Evolutionary conservation across 2,797 vertebrate genomes (phyloP).

Genomic region (Propithecus deckenii): DNA sequence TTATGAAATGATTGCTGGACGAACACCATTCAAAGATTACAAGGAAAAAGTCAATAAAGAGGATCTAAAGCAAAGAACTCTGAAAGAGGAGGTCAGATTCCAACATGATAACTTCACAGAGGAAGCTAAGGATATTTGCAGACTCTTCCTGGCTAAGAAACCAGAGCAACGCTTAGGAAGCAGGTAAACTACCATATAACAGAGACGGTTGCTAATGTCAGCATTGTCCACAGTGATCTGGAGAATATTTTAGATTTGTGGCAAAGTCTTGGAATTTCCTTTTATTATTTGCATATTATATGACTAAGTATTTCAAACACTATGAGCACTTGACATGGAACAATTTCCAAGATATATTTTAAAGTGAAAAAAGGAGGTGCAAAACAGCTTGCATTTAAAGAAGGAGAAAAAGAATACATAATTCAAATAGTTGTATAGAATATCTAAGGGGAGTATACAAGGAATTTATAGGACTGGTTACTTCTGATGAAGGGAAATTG

Average conservation of each 20-base stretch:
- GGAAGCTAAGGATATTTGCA: slow-evolving; percentile 90
- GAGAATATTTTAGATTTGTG: neutral
- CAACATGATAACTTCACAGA: slow-evolving; percentile 92
- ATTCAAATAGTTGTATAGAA: neutral
- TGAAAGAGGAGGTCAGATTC: slow-evolving; percentile 91
- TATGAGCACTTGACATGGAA: neutral
- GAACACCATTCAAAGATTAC: slow-evolving; percentile 94
- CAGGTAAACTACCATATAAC: slow-evolving; percentile 85
- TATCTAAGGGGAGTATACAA: neutral
- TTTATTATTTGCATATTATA: neutral
- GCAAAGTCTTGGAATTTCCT: neutral
- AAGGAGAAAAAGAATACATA: neutral
- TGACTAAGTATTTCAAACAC: neutral
- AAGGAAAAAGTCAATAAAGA: slow-evolving; percentile 95
- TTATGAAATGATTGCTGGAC: slow-evolving; percentile 95
- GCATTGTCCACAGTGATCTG: neutral
- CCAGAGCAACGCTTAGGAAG: slow-evolving; percentile 92
- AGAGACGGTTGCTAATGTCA: neutral
- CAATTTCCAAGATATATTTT: neutral
- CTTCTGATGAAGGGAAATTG: neutral
- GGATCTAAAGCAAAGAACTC: slow-evolving; percentile 93
- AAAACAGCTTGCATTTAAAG: neutral
- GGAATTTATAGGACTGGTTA: neutral
- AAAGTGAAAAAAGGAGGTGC: neutral
- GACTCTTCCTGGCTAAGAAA: slow-evolving; percentile 93